Base-by-base conservation (phyloP, 2,888 invertebrate genomes). In the Pharmacophagus antenor region DNA sequence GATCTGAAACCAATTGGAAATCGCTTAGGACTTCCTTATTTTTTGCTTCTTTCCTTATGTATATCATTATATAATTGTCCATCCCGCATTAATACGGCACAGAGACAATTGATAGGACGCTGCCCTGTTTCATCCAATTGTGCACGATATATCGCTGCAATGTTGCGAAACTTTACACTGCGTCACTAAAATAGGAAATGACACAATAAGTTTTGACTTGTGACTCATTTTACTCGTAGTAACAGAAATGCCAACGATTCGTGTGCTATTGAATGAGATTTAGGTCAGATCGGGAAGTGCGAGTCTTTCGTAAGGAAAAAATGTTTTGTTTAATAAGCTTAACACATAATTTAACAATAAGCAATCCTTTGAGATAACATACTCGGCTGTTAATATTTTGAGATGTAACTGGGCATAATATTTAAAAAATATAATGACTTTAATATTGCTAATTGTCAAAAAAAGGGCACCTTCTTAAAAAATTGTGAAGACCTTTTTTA, bases 151-250 rank as follows among this genome's bases (percentile, higher is more conserved):
- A 71, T 68, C 67, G 70, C 64, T 73, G 66, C 70, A 72, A 70
- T 75, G 73, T 86, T 86, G 82, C 85, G 82, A 84, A 88, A 87
- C 80, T 78, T 73, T 72, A 76, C 71, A 74, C 67, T 71, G 69
- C 70, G 70, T 68, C 70, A 71, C 79, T 83, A 81, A 88, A 87
- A 83, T 85, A 85, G 87, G 87, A 88, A 84, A 84, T 88, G 86
- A 86, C 86, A 85, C 74, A 84, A 77, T 79, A 78, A 71, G 70
- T 65, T 62, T 52, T 37, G 37, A 27, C 27, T 27, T 27, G n/a
- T 79, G 75, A 76, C 68, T 76, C 76, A 76, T 77, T 63, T n/a
- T n/a, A n/a, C n/a, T n/a, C n/a, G 62, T 58, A 55, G 42, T 56
- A 56, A 62, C 63, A 62, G 66, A 64, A 69, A 63, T 69, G 64